A percentile compares a stretch with the other conserved stretches of the same genome.
These are phyloP conservation scores for Linurgus olivaceus DNA, from an alignment of 2,797 vertebrate species.

Conservation along the genomic window DNA sequence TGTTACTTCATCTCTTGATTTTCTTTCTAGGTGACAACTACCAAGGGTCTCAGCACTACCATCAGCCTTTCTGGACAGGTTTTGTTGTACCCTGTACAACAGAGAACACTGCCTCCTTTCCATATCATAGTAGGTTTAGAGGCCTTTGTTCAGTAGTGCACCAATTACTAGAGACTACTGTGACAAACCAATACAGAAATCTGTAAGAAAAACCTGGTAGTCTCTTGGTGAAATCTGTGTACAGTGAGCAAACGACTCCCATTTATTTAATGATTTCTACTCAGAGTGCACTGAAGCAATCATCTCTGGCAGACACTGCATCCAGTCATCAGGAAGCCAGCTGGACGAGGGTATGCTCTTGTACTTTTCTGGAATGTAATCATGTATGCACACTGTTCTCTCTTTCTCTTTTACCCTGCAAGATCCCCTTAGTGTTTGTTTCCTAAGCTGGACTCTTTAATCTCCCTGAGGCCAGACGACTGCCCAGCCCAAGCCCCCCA, in stretches of 20 bases:
- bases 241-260: not conserved
- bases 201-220: not conserved
- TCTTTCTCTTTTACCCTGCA: not conserved
- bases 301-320: not conserved
- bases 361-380: not conserved
- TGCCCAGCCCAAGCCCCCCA: not conserved
- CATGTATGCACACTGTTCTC: not conserved
- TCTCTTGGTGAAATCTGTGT: not conserved
- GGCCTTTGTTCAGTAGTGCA: not conserved
- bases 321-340: not conserved
- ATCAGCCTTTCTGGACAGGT: not conserved
- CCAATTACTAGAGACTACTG: not conserved
- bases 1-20: not conserved
- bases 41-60: not conserved
- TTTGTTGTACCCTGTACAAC: not conserved
- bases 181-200: not conserved
- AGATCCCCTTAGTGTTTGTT: not conserved
- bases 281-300: not conserved
- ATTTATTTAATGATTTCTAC: not conserved
- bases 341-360: not conserved
- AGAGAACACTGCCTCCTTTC: not conserved
- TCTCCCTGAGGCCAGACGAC: rapidly evolving
- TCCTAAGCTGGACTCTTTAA: not conserved
- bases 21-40: not conserved
- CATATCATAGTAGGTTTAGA: not conserved